Percentiles rank a stretch among this genome's conserved stretches.
These are phyloP conservation scores for Clamator glandarius DNA, from an alignment of 2,797 vertebrate species.

Conservation along the genomic window DNA sequence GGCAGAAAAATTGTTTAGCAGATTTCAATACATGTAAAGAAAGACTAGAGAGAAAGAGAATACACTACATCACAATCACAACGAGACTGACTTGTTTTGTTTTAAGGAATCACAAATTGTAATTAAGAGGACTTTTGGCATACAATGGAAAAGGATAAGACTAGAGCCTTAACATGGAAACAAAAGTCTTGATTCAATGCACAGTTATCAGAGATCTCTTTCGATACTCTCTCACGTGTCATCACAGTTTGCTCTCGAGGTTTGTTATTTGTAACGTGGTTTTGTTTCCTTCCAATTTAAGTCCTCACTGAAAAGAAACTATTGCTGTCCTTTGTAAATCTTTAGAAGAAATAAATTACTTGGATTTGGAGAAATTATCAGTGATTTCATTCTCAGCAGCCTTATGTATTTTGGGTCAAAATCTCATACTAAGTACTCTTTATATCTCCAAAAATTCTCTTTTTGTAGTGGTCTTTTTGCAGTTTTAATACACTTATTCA, in stretches of 20 bases:
- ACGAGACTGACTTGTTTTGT: not conserved
- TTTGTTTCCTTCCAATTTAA: constrained; percentile 1
- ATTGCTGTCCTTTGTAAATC: not conserved
- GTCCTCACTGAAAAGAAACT: not conserved
- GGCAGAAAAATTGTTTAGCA: not conserved
- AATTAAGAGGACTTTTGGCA: not conserved
- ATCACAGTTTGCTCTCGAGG: not conserved
- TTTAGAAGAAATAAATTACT: not conserved
- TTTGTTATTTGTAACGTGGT: not conserved
- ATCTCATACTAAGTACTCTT: not conserved
- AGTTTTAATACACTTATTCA: not conserved
- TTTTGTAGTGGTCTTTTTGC: not conserved
- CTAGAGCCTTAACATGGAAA: not conserved
- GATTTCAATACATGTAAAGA: not conserved
- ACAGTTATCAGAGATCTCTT: not conserved
- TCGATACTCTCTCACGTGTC: not conserved
- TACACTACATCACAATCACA: not conserved
- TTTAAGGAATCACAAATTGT: not conserved
- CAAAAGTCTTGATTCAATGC: not conserved
- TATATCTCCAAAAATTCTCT: not conserved
- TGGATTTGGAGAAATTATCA: not conserved
- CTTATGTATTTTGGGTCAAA: not conserved
- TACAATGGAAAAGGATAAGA: not conserved
- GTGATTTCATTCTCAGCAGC: not conserved
- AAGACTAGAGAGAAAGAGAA: not conserved